phyloP scores from a whole-genome alignment of 2,888 invertebrate genomes.

The Protodeltote pygarga region DNA sequence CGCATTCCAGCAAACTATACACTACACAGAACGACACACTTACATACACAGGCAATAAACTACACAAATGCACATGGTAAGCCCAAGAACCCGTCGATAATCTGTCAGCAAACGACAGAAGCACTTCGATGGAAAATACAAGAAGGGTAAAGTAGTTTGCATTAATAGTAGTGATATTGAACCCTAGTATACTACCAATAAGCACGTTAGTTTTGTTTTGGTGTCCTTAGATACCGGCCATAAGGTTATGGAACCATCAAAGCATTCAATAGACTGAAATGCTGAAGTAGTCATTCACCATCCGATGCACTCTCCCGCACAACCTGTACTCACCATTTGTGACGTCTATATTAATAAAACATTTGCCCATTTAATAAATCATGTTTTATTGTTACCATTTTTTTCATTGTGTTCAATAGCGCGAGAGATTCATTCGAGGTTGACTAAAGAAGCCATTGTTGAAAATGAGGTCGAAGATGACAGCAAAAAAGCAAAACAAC shows the following conservation, averaged over 20 bases:
- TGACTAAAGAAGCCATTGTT: constrained; percentile 78
- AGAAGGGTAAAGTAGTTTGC: constrained; percentile 71
- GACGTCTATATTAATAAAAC: constrained; percentile 67
- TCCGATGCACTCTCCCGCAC: constrained; percentile 52
- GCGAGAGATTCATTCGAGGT: constrained; percentile 83
- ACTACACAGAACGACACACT: constrained; percentile 23
- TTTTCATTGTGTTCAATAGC: constrained; percentile 77
- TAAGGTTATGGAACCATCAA: constrained; percentile 65
- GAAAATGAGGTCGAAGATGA: constrained; percentile 83
- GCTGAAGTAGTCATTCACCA: constrained; percentile 66
- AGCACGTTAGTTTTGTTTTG: constrained; percentile 74
- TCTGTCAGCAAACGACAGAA: constrained; percentile 44
- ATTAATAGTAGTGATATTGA: constrained; percentile 65
- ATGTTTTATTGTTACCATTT: constrained; percentile 64
- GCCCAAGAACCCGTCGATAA: constrained; percentile 38
- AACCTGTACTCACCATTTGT: constrained; percentile 65
- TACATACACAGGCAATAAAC: constrained; percentile 37
- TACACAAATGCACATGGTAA: constrained; percentile 56
- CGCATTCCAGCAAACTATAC: constrained; percentile 43
- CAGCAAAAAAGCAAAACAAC: constrained; percentile 58
- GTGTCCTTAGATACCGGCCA: constrained; percentile 70
- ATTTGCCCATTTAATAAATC: constrained; percentile 52
- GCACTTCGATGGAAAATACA: constrained; percentile 50
- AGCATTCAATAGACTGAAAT: constrained; percentile 81
- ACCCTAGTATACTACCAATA: constrained; percentile 60